Percentiles rank a stretch among this genome's conserved stretches.
Evolutionary conservation across 2,888 invertebrate species (phyloP).

Genomic region (Nowickia ferox): DNA sequence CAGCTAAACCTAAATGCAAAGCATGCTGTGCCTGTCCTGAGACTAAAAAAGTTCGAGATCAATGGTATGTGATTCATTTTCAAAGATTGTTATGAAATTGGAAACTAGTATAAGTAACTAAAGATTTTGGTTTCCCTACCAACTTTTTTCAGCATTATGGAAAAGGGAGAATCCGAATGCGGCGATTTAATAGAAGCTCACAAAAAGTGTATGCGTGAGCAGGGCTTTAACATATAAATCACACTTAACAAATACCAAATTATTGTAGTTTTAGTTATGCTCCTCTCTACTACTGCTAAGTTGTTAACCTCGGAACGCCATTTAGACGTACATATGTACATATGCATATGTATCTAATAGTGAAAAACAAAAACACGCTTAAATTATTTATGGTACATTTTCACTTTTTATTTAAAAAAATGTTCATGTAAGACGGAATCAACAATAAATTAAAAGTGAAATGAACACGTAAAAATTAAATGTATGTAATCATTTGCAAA

Average conservation of each 20-base stretch:
- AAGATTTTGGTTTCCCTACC: not conserved
- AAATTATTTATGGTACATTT: conserved; percentile 42
- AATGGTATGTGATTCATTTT: conserved; percentile 87
- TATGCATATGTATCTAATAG: conserved; percentile 37
- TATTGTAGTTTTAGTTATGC: not conserved
- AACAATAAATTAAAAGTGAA: conserved; percentile 10
- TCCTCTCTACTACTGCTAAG: not conserved
- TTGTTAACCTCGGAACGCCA: not conserved
- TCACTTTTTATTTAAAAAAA: conserved; percentile 55
- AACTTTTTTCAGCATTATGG: conserved; percentile 89
- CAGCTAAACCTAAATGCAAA: conserved; percentile 90
- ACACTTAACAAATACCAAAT: not conserved
- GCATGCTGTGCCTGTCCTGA: conserved; percentile 99
- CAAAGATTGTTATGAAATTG: not conserved
- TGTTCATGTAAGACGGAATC: conserved; percentile 10
- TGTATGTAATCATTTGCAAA: conserved; percentile 76
- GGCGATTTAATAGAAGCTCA: conserved; percentile 96
- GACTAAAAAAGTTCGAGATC: conserved; percentile 94
- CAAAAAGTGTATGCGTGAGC: conserved; percentile 96
- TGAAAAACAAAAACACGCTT: conserved; percentile 47
- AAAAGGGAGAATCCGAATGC: conserved; percentile 96
- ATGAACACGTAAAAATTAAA: conserved; percentile 68
- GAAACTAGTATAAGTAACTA: not conserved
- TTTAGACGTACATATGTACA: conserved; percentile 15
- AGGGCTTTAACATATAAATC: conserved; percentile 95